Percentiles rank a stretch among this genome's conserved stretches.
These are phyloP conservation scores for Merluccius polli DNA, from an alignment of 2,797 vertebrate species.

Conservation along the genomic window DNA sequence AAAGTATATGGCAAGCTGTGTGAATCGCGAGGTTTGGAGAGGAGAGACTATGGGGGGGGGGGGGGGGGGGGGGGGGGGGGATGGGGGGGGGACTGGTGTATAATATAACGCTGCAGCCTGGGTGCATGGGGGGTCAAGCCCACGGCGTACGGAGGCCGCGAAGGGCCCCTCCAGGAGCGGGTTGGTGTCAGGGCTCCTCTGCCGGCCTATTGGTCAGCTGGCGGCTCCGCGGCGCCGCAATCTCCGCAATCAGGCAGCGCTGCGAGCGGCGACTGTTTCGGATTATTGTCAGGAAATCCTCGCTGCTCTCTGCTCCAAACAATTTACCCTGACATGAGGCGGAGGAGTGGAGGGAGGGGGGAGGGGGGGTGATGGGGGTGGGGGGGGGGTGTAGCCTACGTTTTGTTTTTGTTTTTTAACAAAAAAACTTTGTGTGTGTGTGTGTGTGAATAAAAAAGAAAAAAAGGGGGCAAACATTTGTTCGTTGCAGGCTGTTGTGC, in stretches of 20 bases:
- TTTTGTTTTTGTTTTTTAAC: constrained; percentile 13
- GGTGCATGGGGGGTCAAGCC: neutral
- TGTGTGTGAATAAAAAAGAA: too few relatives aligned
- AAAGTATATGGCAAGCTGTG: neutral
- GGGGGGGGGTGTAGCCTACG: neutral
- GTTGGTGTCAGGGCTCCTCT: constrained; percentile 51
- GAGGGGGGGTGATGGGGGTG: constrained; percentile 15
- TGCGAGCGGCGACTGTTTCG: constrained; percentile 78
- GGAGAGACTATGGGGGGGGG: neutral
- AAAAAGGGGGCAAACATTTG: neutral
- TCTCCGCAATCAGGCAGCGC: constrained; percentile 32
- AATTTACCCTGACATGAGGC: constrained; percentile 78
- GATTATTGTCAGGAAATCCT: constrained; percentile 84
- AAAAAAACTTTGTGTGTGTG: constrained; percentile 6
- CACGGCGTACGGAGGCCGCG: constrained; percentile 2
- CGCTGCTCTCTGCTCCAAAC: constrained; percentile 82
- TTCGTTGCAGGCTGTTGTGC: neutral
- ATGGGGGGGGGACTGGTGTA: too few relatives aligned
- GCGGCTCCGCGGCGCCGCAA: constrained; percentile 38
- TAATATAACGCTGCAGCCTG: neutral
- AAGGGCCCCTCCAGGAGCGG: constrained; percentile 41
- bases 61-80: too few relatives aligned
- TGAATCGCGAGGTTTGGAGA: neutral
- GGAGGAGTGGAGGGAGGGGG: constrained; percentile 48
- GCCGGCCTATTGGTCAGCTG: constrained; percentile 38